Percentiles rank a stretch among this genome's conserved stretches.
Conservation (phyloP, 2,797 vertebrate species). For the Erpetoichthys calabaricus region DNA sequence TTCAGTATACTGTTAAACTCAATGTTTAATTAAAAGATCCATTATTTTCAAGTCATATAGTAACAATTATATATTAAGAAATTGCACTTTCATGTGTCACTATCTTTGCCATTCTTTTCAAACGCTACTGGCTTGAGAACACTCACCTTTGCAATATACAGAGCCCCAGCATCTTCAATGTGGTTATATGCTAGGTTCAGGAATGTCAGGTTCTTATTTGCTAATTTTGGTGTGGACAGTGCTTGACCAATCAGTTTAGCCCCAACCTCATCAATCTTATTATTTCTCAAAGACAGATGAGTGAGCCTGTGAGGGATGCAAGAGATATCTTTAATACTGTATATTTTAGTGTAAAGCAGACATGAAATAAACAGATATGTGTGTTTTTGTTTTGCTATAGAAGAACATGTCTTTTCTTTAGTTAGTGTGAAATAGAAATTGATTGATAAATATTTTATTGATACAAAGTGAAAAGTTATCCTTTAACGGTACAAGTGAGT, state of each 20-base stretch:
- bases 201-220: constrained; percentile 52
- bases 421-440: no score
- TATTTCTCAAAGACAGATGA: constrained; percentile 64
- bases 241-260: constrained; percentile 55
- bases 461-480: no score
- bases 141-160: constrained; percentile 57
- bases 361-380: not conserved
- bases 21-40: no score
- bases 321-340: not conserved
- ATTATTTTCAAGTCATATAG: no score
- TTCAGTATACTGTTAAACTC: no score
- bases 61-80: no score
- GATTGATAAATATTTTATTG: no score
- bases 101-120: not conserved
- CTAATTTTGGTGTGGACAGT: constrained; percentile 40
- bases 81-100: no score
- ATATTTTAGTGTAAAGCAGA: not conserved
- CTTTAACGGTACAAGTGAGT: no score
- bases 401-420: not conserved
- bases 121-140: not conserved
- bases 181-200: constrained; percentile 71
- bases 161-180: constrained; percentile 62
- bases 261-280: constrained; percentile 49
- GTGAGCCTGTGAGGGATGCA: constrained; percentile 37
- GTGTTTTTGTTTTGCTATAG: not conserved